These are phyloP conservation scores for Paralichthys olivaceus DNA, from an alignment of 2,113 vertebrate genomes.

Conservation along the genomic window DNA sequence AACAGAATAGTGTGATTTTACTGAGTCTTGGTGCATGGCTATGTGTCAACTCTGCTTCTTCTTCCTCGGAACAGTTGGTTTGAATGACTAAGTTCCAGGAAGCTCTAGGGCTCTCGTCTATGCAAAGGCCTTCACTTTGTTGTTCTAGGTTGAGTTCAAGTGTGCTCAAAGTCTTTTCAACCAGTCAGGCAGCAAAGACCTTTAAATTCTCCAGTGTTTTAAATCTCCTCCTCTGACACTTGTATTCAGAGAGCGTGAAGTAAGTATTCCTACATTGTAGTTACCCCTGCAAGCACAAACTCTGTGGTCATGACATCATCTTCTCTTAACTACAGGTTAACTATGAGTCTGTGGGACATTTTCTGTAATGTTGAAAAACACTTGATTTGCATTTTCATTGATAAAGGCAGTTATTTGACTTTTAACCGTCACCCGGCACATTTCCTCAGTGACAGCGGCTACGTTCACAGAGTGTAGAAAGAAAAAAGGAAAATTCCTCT, in stretches of 20 bases:
- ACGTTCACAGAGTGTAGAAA: neutral
- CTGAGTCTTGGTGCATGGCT: no score
- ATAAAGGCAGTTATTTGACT: constrained; percentile 17
- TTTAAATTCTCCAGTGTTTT: neutral
- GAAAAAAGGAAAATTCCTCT: neutral
- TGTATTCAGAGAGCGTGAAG: neutral
- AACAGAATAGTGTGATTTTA: no score
- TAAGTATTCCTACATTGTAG: constrained; percentile 6
- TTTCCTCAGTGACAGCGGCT: neutral
- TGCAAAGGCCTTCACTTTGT: neutral
- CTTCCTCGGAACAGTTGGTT: no score
- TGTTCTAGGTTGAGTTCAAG: neutral
- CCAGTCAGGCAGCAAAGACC: constrained; percentile 23
- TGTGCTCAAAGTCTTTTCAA: neutral
- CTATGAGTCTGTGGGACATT: neutral
- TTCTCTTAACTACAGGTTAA: neutral
- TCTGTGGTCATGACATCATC: neutral
- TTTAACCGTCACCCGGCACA: neutral
- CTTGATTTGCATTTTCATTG: neutral
- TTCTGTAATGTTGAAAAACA: neutral
- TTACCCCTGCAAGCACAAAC: constrained; percentile 37
- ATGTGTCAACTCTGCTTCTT: no score
- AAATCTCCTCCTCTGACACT: neutral
- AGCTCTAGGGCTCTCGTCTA: neutral
- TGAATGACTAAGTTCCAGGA: neutral